Conservation (phyloP, 2,113 vertebrate species). For the Phaetusa simplex region DNA sequence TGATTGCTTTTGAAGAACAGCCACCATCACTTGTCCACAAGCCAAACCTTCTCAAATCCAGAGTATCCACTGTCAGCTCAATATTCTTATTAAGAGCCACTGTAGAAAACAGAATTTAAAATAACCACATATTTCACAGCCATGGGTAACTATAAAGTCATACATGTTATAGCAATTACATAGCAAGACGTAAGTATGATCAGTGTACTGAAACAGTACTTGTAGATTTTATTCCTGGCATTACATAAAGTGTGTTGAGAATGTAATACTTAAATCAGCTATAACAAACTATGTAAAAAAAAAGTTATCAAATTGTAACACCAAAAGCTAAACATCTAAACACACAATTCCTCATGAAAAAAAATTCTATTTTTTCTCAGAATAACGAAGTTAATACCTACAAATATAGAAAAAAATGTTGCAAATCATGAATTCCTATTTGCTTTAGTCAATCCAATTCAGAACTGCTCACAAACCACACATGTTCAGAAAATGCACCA, state of each 20-base stretch:
- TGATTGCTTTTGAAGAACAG: slow-evolving; percentile 46
- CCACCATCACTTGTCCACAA: slow-evolving; percentile 66
- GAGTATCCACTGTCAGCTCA: slow-evolving; percentile 72
- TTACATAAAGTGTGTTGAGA: not conserved
- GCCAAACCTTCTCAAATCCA: slow-evolving; percentile 75
- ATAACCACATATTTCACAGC: not conserved
- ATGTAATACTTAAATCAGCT: not conserved
- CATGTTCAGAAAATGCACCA: not conserved
- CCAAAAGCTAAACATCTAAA: not conserved
- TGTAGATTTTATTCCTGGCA: not conserved
- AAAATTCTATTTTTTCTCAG: not conserved
- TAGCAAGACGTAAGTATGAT: not conserved
- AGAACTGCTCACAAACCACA: not conserved
- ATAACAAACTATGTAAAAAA: not conserved
- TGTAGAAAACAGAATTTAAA: slow-evolving; percentile 50
- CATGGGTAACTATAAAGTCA: not conserved
- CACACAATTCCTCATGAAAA: not conserved
- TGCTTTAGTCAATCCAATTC: not conserved
- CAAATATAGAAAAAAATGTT: not conserved
- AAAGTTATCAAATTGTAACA: not conserved
- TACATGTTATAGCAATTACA: not conserved
- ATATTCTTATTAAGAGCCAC: slow-evolving; percentile 64
- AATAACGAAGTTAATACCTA: not conserved
- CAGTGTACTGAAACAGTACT: not conserved
- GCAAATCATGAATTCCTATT: not conserved